Evolutionary conservation across 2,888 invertebrate species (phyloP).

Genomic region (Agrochola lychnidis): DNA sequence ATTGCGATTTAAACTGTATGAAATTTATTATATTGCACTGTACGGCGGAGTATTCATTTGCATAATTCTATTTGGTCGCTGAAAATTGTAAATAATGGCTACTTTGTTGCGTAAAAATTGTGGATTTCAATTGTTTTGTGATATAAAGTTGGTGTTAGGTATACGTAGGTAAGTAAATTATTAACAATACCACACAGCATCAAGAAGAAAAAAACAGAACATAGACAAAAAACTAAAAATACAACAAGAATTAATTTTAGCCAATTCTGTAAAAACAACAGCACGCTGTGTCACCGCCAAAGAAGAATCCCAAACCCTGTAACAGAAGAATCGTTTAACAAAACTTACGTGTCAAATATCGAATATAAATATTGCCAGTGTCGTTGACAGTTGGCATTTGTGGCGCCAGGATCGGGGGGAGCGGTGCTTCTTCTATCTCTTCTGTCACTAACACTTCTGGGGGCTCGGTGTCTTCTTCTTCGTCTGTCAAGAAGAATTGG

Average conservation of each 20-base stretch:
- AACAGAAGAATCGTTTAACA: constrained; percentile 75
- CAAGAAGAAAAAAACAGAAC: background rate
- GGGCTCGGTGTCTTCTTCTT: constrained; percentile 84
- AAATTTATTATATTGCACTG: constrained; percentile 78
- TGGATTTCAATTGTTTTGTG: constrained; percentile 1
- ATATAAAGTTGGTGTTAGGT: too few relatives aligned
- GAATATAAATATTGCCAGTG: constrained; percentile 82
- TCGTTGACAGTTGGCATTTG: constrained; percentile 81
- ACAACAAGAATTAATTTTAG: background rate
- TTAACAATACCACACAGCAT: constrained; percentile 28
- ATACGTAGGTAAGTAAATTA: background rate
- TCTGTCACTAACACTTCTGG: constrained; percentile 74
- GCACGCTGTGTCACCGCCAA: too few relatives aligned
- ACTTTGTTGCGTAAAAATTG: constrained; percentile 16
- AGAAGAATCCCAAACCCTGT: constrained; percentile 68
- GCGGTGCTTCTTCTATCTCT: constrained; percentile 60
- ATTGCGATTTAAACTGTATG: constrained; percentile 78
- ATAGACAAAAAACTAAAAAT: background rate
- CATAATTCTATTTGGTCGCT: constrained; percentile 70
- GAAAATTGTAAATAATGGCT: constrained; percentile 35
- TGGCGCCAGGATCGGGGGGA: constrained; percentile 70
- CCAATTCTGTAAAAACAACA: background rate
- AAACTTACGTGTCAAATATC: constrained; percentile 88
- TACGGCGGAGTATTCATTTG: constrained; percentile 73
- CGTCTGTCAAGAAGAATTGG: constrained; percentile 82